Base-by-base conservation (phyloP, 2,113 vertebrate genomes). In the Athene noctua region DNA sequence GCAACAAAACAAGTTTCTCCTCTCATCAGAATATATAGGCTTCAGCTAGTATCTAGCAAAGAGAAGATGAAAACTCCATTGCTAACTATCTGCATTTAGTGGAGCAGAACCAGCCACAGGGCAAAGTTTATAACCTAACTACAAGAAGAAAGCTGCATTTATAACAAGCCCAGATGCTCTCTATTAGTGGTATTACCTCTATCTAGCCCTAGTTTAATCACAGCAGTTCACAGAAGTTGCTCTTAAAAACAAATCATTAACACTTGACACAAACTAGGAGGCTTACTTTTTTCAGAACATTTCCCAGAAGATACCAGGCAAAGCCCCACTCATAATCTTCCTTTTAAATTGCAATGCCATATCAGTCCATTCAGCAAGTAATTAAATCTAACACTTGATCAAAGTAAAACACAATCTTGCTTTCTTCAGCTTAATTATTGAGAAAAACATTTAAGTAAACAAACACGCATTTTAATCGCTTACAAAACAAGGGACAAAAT, bases 31-130 rank as follows among this genome's bases (percentile, higher is more conserved):
- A 77, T 93, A 73, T 49, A 88, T 77, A 54, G 23, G 38, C 67
- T 63, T 88, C 81, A 95, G 66, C 36, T 54, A 82, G 30, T 26
- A 49, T 62, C n/a, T 42, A 81, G 72, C 49, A 80, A 85, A 91
- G 38, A 88, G 73, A 93, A 92, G 73, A 94, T 44, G 70, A 89
- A 93, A 93, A 80, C 29, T 80, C 54, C 14, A 47, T 59, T 81
- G 59, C 44, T 42, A 44, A 92, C 58, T 93, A 72, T 61, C 74
- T 82, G 19, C 49, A 49, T 77, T 93, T 95, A 91, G 62, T 88
- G 55, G 61, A 93, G 74, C 66, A 87, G 81, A 95, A 94, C 46
- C 21, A 96, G 87, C 87, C 92, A 94, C 49, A 61, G 66, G 84
- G 81, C 54, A 91, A 94, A 95, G 90, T 70, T 93, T 85, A 57